Conservation (phyloP, 30 jellyfish, hydroid and myxozoan genomes). For the Chironex yamaguchii region DNA sequence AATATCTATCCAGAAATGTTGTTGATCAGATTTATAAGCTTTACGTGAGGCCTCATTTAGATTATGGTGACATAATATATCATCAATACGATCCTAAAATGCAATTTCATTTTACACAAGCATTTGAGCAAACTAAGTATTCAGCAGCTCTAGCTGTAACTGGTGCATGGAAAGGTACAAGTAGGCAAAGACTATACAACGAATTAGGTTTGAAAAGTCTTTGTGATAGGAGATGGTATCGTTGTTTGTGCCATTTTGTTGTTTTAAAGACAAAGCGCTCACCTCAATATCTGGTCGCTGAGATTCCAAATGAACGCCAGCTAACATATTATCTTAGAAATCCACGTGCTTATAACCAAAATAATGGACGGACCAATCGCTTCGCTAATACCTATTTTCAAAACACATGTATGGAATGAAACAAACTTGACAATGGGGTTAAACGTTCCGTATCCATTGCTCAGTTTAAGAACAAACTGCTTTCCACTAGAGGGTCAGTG, state of each 20-base stretch:
- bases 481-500: no score
- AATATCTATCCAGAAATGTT: slow-evolving; percentile 27
- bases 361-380: slow-evolving; percentile 44
- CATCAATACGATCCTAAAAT: slow-evolving; percentile 11
- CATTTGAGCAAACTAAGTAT: slow-evolving; percentile 10
- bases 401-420: no score
- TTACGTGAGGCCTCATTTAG: slow-evolving; percentile 3
- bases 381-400: slow-evolving; percentile 18
- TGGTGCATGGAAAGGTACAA: no score
- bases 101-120: no score
- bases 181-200: no score
- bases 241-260: slow-evolving; percentile 26
- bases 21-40: slow-evolving; percentile 12
- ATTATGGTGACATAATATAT: neutral
- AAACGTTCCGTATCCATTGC: no score
- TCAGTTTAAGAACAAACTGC: no score
- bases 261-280: slow-evolving; percentile 5
- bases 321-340: slow-evolving; percentile 20
- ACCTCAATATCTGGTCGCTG: slow-evolving; percentile 20
- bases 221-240: slow-evolving; percentile 6
- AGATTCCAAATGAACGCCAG: slow-evolving; percentile 34
- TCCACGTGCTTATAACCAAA: slow-evolving; percentile 26
- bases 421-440: no score
- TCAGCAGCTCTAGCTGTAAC: slow-evolving; percentile 30
- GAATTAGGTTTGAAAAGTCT: no score